Evolutionary conservation across 2,113 vertebrate species (phyloP).

Genomic region (western clawed frog (Xenopus tropicalis)): DNA sequence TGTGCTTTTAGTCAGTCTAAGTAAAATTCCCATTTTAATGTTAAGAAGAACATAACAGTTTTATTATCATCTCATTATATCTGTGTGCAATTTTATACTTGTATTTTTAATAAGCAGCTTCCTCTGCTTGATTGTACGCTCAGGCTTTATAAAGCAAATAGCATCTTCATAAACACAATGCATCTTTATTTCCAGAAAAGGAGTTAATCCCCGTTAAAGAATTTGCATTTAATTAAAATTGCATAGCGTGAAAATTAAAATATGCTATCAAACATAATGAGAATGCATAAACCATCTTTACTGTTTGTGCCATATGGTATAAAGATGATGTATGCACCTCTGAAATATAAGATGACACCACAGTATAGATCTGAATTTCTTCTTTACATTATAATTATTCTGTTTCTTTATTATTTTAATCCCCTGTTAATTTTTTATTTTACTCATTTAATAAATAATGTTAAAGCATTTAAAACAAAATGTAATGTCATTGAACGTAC

Average conservation of each 20-base stretch:
- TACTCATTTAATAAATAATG: no score
- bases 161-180: constrained; percentile 42
- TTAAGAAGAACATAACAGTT: constrained; percentile 21
- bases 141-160: constrained; percentile 36
- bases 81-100: constrained; percentile 15
- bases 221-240: constrained; percentile 45
- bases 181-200: constrained; percentile 30
- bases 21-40: constrained; percentile 7
- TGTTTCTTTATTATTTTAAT: no score
- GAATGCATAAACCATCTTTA: constrained; percentile 43
- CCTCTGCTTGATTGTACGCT: constrained; percentile 24
- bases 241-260: constrained; percentile 42
- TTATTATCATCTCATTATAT: constrained; percentile 31
- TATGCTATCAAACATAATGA: constrained; percentile 37
- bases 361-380: constrained; percentile 4
- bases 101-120: constrained; percentile 37
- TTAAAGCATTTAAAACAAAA: no score
- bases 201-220: constrained; percentile 43
- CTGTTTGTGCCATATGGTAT: constrained; percentile 37
- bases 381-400: not conserved
- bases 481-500: no score
- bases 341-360: constrained; percentile 26
- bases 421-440: no score
- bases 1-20: constrained; percentile 7
- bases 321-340: constrained; percentile 31